These are phyloP conservation scores for Scaptomyza flava DNA, from an alignment of 2,888 invertebrate genomes.

Conservation along the genomic window DNA sequence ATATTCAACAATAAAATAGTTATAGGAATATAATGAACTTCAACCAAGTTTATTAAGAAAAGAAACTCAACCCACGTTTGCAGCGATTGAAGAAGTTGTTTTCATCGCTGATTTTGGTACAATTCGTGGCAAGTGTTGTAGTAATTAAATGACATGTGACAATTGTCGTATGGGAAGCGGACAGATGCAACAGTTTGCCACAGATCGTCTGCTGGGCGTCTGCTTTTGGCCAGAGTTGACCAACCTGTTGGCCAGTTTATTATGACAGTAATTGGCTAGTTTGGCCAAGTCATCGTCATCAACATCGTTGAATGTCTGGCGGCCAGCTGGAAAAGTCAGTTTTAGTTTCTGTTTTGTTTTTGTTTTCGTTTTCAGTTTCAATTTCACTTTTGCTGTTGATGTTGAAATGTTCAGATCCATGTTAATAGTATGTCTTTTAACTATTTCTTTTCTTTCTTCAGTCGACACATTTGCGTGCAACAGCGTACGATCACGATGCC, in stretches of 20 bases:
- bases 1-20: too few relatives aligned
- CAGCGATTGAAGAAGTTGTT: slow-evolving; percentile 8
- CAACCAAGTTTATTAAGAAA: too few relatives aligned
- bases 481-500: slow-evolving; percentile 85
- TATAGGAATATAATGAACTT: too few relatives aligned
- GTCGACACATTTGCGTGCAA: slow-evolving; percentile 86
- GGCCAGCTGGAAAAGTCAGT: slow-evolving; percentile 66
- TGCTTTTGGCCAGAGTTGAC: slow-evolving; percentile 13
- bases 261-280: slow-evolving; percentile 73
- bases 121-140: slow-evolving; percentile 39
- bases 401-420: slow-evolving; percentile 27
- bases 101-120: slow-evolving; percentile 43
- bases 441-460: slow-evolving; percentile 52
- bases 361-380: slow-evolving; percentile 20
- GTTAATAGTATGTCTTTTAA: slow-evolving; percentile 5
- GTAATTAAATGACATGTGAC: slow-evolving; percentile 47
- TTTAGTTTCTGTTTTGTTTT: slow-evolving; percentile 1
- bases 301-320: neutral
- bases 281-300: slow-evolving; percentile 4
- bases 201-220: slow-evolving; percentile 45
- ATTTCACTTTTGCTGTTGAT: slow-evolving; percentile 60
- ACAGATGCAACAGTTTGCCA: slow-evolving; percentile 7
- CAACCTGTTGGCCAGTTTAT: slow-evolving; percentile 67
- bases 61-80: too few relatives aligned
- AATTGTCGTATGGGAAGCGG: slow-evolving; percentile 38